Conservation (phyloP, 2,113 vertebrate species). For the Xiphias gladius region DNA sequence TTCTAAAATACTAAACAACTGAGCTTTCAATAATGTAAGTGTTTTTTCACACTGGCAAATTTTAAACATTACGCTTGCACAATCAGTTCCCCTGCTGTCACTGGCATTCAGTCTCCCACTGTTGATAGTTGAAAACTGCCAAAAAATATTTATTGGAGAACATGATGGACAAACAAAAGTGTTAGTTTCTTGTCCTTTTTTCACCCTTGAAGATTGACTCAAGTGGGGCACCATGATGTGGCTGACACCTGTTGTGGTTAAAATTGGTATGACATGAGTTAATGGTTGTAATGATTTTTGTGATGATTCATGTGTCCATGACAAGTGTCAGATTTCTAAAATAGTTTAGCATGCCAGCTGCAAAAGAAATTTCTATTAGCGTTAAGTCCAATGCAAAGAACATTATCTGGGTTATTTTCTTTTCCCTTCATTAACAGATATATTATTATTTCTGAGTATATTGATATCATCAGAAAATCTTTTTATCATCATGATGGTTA, state of each 20-base stretch:
- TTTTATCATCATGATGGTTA: background rate
- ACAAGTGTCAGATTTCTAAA: background rate
- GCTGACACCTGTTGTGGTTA: background rate
- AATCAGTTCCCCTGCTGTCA: background rate
- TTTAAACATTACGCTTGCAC: background rate
- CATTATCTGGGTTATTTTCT: background rate
- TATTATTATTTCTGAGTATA: background rate
- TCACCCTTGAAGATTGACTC: background rate
- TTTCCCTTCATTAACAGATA: background rate
- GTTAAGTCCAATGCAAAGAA: background rate
- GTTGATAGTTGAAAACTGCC: constrained; percentile 6
- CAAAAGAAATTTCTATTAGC: background rate
- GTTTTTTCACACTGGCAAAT: background rate
- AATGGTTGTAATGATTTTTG: background rate
- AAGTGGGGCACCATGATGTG: background rate
- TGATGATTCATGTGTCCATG: background rate
- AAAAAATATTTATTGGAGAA: background rate
- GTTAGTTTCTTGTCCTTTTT: background rate
- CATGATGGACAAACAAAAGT: background rate
- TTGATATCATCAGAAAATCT: background rate
- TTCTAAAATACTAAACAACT: constrained; percentile 7
- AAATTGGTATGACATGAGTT: no score
- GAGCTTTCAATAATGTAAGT: background rate
- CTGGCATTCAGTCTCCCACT: background rate
- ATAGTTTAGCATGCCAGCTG: background rate